Percentiles rank a stretch among this genome's conserved stretches.
Conservation (phyloP, 2,888 invertebrate genomes). For the Melanophora roralis region DNA sequence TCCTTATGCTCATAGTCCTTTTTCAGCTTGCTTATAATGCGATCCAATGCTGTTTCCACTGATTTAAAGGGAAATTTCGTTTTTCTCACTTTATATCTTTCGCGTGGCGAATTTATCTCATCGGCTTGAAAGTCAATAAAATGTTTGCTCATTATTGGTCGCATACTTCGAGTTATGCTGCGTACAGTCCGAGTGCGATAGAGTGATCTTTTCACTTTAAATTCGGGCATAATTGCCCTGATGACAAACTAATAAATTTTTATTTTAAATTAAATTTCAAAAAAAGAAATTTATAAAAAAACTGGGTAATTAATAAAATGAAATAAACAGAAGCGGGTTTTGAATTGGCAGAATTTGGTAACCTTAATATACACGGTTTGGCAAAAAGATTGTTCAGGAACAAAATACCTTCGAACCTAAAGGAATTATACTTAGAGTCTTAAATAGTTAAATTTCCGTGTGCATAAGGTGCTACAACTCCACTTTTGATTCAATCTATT, state of each 20-base stretch:
- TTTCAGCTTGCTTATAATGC: constrained; percentile 53
- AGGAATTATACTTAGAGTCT: no score
- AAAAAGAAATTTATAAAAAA: no score
- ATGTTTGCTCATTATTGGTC: constrained; percentile 47
- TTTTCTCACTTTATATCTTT: background rate
- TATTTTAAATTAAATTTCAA: background rate
- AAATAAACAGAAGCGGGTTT: no score
- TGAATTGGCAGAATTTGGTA: no score
- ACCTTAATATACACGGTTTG: no score
- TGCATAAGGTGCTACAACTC: no score
- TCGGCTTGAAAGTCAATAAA: constrained; percentile 20
- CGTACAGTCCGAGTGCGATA: constrained; percentile 57
- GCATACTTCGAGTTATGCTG: constrained; percentile 24
- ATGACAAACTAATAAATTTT: no score
- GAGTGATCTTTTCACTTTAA: constrained; percentile 9
- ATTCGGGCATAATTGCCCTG: background rate
- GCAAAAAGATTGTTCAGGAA: no score
- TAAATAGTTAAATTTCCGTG: no score
- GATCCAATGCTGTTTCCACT: constrained; percentile 45
- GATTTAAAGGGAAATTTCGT: background rate
- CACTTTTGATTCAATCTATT: no score
- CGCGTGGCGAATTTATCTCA: background rate
- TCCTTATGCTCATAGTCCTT: constrained; percentile 24
- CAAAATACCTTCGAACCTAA: no score
- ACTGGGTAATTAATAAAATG: no score